Evolutionary conservation across 2,797 vertebrate genomes (phyloP).

Genomic region (Alca torda): DNA sequence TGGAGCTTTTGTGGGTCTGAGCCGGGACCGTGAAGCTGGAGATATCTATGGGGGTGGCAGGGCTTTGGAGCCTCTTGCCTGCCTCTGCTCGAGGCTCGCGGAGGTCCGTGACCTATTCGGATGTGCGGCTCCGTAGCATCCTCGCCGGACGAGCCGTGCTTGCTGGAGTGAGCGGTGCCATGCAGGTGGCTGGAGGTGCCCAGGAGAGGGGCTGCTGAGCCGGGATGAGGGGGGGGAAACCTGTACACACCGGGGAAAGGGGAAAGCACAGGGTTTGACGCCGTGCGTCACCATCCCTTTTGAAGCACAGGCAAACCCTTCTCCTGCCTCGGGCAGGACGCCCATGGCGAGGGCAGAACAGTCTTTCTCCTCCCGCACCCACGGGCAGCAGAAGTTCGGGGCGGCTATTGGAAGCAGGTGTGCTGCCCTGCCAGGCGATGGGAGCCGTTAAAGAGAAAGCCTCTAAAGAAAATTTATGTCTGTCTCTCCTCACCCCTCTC

Average conservation of each 20-base stretch:
- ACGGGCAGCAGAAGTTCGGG: not conserved
- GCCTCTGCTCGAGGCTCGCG: not conserved
- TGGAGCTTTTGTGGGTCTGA: not conserved
- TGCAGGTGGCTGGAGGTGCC: not conserved
- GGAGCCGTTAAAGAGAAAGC: slow-evolving; percentile 21
- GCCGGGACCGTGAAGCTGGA: not conserved
- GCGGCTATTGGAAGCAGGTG: slow-evolving; percentile 57
- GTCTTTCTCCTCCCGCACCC: not conserved
- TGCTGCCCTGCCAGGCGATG: slow-evolving; percentile 35
- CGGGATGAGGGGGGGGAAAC: not conserved
- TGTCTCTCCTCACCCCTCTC: slow-evolving; percentile 44
- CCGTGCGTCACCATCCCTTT: rapidly evolving
- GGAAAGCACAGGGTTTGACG: rapidly evolving
- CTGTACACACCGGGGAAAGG: rapidly evolving
- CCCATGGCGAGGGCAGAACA: not conserved
- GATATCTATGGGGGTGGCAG: not conserved
- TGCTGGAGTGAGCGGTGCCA: not conserved
- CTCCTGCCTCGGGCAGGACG: not conserved
- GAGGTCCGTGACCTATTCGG: rapidly evolving
- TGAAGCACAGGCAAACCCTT: not conserved
- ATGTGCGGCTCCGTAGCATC: not conserved
- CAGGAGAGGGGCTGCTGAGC: not conserved
- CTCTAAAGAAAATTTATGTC: slow-evolving; percentile 34
- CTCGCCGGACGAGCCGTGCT: rapidly evolving
- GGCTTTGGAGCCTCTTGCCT: not conserved